phyloP scores from a whole-genome alignment of 2,888 invertebrate genomes.

The Nipponacmea schrenckii region DNA sequence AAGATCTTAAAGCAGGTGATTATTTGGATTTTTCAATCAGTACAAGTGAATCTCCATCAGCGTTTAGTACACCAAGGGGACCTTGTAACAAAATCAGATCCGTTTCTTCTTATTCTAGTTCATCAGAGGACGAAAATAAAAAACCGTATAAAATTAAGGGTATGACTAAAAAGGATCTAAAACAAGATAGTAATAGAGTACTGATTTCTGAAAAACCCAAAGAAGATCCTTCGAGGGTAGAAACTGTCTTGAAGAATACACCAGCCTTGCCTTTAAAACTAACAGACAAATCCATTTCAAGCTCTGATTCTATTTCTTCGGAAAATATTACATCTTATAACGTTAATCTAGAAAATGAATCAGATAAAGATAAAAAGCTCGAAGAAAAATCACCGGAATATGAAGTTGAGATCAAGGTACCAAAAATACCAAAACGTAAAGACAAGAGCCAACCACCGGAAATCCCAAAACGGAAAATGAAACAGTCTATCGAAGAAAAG shows the following conservation, averaged over 20 bases:
- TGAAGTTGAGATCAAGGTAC: not conserved
- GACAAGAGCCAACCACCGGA: no score
- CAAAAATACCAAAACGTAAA: no score
- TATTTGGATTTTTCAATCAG: slow-evolving; percentile 1
- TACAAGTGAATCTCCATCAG: slow-evolving; percentile 1
- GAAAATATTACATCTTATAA: slow-evolving; percentile 6
- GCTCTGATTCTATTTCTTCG: not conserved
- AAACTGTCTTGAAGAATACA: not conserved
- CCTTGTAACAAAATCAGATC: slow-evolving; percentile 6
- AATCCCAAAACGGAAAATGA: no score
- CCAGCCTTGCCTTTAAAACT: not conserved
- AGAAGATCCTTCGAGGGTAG: not conserved
- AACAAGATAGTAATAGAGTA: not conserved
- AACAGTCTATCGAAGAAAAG: no score
- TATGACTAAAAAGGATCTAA: not conserved
- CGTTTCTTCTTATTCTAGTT: not conserved
- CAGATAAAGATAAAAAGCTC: not conserved
- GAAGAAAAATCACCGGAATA: not conserved
- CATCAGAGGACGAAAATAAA: slow-evolving; percentile 3
- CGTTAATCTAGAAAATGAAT: not conserved
- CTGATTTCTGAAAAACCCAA: not conserved
- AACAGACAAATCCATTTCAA: not conserved
- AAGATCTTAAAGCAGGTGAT: not conserved
- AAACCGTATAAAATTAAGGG: not conserved
- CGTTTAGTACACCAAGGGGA: not conserved